Conservation (phyloP, 2,797 vertebrate species). For the Lycodopsis pacificus region DNA sequence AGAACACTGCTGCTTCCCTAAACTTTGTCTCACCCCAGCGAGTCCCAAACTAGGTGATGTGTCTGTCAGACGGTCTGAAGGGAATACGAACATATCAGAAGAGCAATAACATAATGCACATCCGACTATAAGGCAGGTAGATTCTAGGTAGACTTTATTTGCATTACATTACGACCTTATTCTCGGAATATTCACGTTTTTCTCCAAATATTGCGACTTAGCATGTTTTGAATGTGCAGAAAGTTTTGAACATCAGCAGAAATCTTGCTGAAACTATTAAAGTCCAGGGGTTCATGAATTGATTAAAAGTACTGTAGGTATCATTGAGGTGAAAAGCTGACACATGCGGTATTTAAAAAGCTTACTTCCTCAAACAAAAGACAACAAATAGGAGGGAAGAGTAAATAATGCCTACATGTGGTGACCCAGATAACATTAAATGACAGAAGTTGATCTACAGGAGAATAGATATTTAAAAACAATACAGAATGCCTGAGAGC, state of each 20-base stretch:
- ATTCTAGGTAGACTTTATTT: too few relatives aligned
- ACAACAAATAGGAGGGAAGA: neutral
- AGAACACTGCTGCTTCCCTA: neutral
- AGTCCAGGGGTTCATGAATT: neutral
- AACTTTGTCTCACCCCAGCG: neutral
- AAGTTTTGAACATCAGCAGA: neutral
- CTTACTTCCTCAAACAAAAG: neutral
- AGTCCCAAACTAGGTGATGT: too few relatives aligned
- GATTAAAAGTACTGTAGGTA: neutral
- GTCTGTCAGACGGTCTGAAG: too few relatives aligned
- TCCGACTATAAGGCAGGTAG: neutral
- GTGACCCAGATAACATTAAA: neutral
- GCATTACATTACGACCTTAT: neutral
- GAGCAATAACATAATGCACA: neutral
- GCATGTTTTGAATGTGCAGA: neutral
- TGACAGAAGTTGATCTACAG: too few relatives aligned
- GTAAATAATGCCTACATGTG: too few relatives aligned
- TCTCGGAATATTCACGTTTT: neutral
- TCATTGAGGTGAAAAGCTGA: neutral
- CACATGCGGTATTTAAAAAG: neutral
- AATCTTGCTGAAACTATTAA: neutral
- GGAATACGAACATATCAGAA: too few relatives aligned
- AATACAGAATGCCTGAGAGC: neutral
- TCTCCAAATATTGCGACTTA: neutral
- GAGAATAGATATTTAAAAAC: neutral